Evolutionary conservation across 2,888 invertebrate genomes (phyloP).

Genomic region (Anoplius nigerrimus): DNA sequence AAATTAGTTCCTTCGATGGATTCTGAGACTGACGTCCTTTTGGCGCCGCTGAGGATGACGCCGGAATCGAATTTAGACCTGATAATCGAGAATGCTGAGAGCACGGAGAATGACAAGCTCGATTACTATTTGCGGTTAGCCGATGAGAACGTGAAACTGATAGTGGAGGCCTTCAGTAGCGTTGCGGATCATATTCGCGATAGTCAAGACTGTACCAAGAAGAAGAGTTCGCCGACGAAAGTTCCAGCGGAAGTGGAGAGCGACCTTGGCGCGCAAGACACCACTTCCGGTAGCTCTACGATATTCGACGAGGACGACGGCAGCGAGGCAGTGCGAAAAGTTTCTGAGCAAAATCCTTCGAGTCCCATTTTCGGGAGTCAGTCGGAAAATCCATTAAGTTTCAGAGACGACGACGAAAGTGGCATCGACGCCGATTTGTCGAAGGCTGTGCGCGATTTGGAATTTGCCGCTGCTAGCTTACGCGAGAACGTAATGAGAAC

Average conservation of each 20-base stretch:
- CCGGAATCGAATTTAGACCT: neutral
- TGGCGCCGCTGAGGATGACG: neutral
- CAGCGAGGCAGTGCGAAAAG: constrained; percentile 28
- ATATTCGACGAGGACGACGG: constrained; percentile 34
- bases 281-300: constrained; percentile 42
- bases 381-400: neutral
- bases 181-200: constrained; percentile 49
- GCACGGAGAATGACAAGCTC: constrained; percentile 29
- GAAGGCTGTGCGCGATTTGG: constrained; percentile 48
- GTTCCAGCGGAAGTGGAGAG: constrained; percentile 34
- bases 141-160: constrained; percentile 53
- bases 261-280: constrained; percentile 28
- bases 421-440: constrained; percentile 42
- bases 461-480: constrained; percentile 50
- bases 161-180: constrained; percentile 52
- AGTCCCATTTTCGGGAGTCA: neutral
- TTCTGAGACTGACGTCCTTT: neutral
- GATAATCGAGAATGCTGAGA: neutral
- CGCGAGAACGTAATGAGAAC: constrained; percentile 43
- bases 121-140: constrained; percentile 54
- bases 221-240: neutral
- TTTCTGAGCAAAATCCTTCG: neutral
- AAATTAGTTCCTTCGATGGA: too few species aligned
- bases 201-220: constrained; percentile 25
- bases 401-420: neutral